Base-by-base conservation (phyloP, 2,888 invertebrate genomes). In the Xanthia togata region DNA sequence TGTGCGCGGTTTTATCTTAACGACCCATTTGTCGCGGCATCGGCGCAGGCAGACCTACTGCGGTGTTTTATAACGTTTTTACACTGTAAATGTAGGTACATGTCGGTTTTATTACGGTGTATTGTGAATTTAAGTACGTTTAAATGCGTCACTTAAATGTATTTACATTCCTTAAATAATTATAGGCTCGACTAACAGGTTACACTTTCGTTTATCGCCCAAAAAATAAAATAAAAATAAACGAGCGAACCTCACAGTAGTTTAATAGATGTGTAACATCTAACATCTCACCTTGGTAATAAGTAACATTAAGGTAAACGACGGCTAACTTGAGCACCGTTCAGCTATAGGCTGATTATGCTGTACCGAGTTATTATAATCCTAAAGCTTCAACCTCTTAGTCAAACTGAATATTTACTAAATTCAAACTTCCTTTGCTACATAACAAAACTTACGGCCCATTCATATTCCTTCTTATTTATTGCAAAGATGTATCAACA, bases 1-100 rank as follows among this genome's bases (percentile, higher is more conserved):
- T 65, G 77, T 44, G 76, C 50, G 53, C 31, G 79, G 70, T 59
- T 71, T 77, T 85, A 85, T 85, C 82, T 85, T 69, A 85, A 85
- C 77, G 73, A 31, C 73, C 78, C 78, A 74, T 81, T 81, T 70
- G 72, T 81, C 67, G 68, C 59, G 63, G 69, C 72, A 70, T 75
- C 64, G 64, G 76, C 63, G 68, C 69, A 47, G n/a, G 35, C 63
- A 55, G n/a, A 26, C 41, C 26, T 41, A 65, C 59, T 60, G 44
- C 67, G 5, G 1, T 31, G 31, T 1, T 69, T 55, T 77, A 59
- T 70, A 59, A 31, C 9, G 47, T 60, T 69, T 35, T 53, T 64
- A 6, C 20, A 14, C 3, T 65, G 14, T 23, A 31, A n/a, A 67
- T 38, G 35, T 47, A 26, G 53, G 20, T 68, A 68, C 11, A 57